Conservation (phyloP, 2,888 invertebrate species). For the Tryphoninae sp. region DNA sequence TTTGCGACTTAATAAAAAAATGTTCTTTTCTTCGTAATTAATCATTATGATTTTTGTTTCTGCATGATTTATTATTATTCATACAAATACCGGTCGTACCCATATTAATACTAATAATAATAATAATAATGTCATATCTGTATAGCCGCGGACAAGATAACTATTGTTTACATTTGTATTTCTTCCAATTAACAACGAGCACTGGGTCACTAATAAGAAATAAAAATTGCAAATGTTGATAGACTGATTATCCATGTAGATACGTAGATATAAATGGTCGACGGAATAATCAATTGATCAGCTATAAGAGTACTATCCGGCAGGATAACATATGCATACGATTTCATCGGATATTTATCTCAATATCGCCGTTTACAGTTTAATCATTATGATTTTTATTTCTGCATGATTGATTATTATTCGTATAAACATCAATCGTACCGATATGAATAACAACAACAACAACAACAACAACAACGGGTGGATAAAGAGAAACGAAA, state of each 20-base stretch:
- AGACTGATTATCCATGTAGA: not conserved
- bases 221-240: not conserved
- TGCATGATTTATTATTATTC: not conserved
- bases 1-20: not conserved
- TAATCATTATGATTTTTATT: not conserved
- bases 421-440: not conserved
- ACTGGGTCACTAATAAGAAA: not conserved
- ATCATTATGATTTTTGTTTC: not conserved
- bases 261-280: slow-evolving; percentile 1
- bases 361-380: not conserved
- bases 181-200: not conserved
- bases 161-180: not conserved
- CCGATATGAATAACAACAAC: not conserved
- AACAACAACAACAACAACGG: too few relatives aligned
- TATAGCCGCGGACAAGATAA: too few relatives aligned
- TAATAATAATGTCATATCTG: too few relatives aligned
- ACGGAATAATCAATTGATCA: slow-evolving; percentile 36
- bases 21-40: not conserved
- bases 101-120: not conserved
- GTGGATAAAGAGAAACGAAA: not conserved
- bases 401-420: not conserved
- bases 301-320: slow-evolving; percentile 45
- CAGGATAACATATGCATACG: slow-evolving; percentile 15
- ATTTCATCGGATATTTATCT: too few relatives aligned
- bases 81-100: not conserved